Evolutionary conservation across 2,888 invertebrate species (phyloP).

Genomic region (Callosobruchus maculatus): DNA sequence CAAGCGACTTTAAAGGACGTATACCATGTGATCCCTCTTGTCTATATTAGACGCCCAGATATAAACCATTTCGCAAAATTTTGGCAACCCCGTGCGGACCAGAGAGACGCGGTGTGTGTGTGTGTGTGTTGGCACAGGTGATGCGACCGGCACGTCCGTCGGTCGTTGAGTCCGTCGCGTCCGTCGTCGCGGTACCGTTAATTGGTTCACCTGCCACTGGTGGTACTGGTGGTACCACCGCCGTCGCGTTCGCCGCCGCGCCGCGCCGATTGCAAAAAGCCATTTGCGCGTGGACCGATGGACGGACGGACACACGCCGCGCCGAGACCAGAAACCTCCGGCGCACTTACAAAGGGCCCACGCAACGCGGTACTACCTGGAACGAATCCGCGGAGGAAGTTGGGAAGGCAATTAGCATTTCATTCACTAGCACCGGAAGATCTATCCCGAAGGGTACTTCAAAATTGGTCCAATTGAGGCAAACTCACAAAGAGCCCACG

Average conservation of each 20-base stretch:
- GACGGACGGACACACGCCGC: neutral
- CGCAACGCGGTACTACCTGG: neutral
- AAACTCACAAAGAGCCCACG: neutral
- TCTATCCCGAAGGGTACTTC: too few species aligned
- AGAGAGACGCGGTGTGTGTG: neutral
- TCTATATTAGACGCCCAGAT: too few species aligned
- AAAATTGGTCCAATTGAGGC: too few species aligned
- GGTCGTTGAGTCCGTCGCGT: neutral
- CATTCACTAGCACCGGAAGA: too few species aligned
- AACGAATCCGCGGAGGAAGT: too few species aligned
- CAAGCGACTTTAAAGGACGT: too few species aligned
- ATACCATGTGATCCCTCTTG: too few species aligned
- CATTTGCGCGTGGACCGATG: neutral
- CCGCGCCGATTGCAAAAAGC: conserved; percentile 17
- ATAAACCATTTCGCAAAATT: neutral
- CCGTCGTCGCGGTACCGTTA: conserved; percentile 43
- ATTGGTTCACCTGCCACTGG: conserved; percentile 45
- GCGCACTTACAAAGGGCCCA: neutral
- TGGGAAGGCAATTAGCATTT: too few species aligned
- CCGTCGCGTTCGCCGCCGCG: neutral
- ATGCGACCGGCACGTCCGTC: conserved; percentile 31
- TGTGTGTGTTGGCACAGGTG: conserved; percentile 43
- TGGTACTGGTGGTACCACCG: conserved; percentile 9
- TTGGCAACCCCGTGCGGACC: neutral
- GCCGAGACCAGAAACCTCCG: neutral